Conservation (phyloP, 35 echinoderm and acorn worm genomes). For the Ophioderma brevispina region DNA sequence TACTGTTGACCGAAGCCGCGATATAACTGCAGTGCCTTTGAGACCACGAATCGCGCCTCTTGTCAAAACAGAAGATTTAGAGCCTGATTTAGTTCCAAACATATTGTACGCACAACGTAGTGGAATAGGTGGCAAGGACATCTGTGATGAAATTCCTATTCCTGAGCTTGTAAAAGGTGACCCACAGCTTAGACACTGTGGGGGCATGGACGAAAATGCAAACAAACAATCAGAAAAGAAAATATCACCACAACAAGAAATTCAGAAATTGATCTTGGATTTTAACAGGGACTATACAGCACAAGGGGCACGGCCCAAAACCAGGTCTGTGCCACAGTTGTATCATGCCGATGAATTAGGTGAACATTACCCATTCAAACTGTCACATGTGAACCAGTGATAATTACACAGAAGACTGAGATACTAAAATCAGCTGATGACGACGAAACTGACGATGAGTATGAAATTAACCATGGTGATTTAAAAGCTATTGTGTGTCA, state of each 20-base stretch:
- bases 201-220: background rate
- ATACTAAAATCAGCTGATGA: background rate
- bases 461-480: background rate
- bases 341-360: constrained; percentile 3
- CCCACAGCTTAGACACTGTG: constrained; percentile 1
- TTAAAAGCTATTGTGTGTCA: constrained; percentile 6
- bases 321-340: background rate
- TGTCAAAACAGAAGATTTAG: constrained; percentile 7
- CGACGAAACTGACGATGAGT: background rate
- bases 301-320: constrained; percentile 3
- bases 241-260: background rate
- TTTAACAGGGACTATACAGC: background rate
- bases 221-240: background rate
- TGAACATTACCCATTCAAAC: background rate
- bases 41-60: constrained; percentile 7
- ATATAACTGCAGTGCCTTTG: background rate
- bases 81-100: background rate
- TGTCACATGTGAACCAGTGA: background rate
- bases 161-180: background rate
- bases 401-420: background rate
- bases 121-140: background rate
- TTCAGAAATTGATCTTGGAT: background rate
- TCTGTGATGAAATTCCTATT: constrained; percentile 8
- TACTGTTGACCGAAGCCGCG: background rate
- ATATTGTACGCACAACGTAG: background rate